Percentiles rank a stretch among this genome's conserved stretches.
Conservation (phyloP, 92 coral and sea anemone genomes). For the Blastomussa wellsi region DNA sequence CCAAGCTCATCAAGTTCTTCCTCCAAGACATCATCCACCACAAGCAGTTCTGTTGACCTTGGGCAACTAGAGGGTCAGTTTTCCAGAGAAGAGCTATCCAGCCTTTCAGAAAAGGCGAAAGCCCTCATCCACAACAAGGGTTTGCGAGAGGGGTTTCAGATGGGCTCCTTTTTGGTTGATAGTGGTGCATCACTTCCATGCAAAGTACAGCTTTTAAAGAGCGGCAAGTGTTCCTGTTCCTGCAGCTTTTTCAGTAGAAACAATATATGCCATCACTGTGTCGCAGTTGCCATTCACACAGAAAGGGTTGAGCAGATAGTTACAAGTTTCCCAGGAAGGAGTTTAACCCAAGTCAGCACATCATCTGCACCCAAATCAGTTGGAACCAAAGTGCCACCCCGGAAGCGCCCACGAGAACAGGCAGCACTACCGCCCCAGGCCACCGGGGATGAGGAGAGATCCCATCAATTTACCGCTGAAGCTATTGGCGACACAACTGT, state of each 20-base stretch:
- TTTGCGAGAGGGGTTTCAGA: constrained; percentile 61
- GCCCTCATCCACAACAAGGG: constrained; percentile 47
- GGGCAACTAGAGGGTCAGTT: constrained; percentile 52
- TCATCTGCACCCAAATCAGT: constrained; percentile 56
- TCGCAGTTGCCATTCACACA: constrained; percentile 46
- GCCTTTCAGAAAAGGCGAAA: constrained; percentile 56
- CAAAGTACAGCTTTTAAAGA: constrained; percentile 53
- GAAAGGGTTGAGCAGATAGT: constrained; percentile 37
- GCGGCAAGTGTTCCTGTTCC: constrained; percentile 60
- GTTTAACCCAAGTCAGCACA: constrained; percentile 42
- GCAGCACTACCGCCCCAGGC: constrained; percentile 38
- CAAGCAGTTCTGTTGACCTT: constrained; percentile 45
- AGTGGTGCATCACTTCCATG: constrained; percentile 51
- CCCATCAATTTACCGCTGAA: constrained; percentile 38
- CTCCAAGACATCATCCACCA: constrained; percentile 39
- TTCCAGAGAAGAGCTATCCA: constrained; percentile 52
- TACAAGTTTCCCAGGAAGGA: constrained; percentile 47
- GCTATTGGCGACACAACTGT: constrained; percentile 38
- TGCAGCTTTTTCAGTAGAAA: constrained; percentile 41
- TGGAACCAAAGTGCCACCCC: constrained; percentile 52
- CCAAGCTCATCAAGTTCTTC: constrained; percentile 37
- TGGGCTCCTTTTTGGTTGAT: constrained; percentile 57
- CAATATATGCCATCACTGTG: constrained; percentile 48
- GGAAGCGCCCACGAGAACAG: constrained; percentile 40
- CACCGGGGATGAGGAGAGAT: constrained; percentile 6